phyloP scores from a whole-genome alignment of 2,888 invertebrate genomes.

The Eupithecia inturbata region DNA sequence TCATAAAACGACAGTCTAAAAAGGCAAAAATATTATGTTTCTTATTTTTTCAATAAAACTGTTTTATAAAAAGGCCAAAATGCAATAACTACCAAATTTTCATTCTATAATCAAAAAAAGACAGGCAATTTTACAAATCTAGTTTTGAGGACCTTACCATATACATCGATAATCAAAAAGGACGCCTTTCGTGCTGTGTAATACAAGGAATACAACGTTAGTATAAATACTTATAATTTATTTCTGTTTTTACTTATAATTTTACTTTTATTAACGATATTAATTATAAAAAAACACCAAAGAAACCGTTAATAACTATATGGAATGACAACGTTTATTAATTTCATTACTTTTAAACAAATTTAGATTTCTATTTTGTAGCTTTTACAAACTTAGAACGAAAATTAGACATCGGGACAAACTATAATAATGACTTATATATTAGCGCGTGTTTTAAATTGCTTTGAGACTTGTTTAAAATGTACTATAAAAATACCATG shows the following conservation, averaged over 20 bases:
- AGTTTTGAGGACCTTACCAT: conserved; percentile 63
- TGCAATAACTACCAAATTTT: conserved; percentile 1
- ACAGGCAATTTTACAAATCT: neutral
- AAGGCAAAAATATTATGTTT: neutral
- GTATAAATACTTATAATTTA: neutral
- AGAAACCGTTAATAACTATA: too few species aligned
- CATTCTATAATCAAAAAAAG: neutral
- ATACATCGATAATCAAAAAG: conserved; percentile 66
- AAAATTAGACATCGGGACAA: too few species aligned
- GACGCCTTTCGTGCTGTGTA: conserved; percentile 71
- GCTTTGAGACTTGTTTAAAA: neutral
- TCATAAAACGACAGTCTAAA: neutral
- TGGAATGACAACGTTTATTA: too few species aligned
- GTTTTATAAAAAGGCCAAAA: neutral
- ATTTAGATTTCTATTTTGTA: too few species aligned
- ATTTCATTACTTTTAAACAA: too few species aligned
- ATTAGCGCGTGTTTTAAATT: too few species aligned
- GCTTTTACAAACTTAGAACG: too few species aligned
- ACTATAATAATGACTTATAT: too few species aligned
- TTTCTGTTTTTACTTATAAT: neutral
- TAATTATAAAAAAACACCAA: too few species aligned
- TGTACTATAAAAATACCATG: too few species aligned
- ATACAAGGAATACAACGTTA: conserved; percentile 4
- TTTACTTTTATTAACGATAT: neutral
- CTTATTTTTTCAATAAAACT: too few species aligned